These are phyloP conservation scores for Hormiphora californensis DNA, from an alignment of 37 sponge, comb jelly and placozoan species.

Conservation along the genomic window DNA sequence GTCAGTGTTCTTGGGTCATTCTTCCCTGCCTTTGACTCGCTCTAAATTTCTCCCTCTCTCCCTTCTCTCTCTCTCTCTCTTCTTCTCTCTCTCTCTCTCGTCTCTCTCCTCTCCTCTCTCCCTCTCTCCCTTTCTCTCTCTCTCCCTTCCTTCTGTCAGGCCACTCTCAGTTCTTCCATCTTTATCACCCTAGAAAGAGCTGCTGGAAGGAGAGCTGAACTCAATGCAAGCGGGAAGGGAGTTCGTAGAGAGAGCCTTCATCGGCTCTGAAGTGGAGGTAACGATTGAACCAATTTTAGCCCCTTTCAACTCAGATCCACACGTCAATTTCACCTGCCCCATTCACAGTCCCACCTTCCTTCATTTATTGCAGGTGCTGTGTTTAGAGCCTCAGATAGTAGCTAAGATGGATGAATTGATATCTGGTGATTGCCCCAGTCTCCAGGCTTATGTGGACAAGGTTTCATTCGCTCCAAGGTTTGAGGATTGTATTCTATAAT, in stretches of 20 bases:
- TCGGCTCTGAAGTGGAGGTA: constrained; percentile 17
- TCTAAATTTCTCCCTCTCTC: no score
- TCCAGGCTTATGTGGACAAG: neutral
- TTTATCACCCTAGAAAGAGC: constrained; percentile 30
- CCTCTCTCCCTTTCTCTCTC: no score
- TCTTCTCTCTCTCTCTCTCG: no score
- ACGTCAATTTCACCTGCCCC: neutral
- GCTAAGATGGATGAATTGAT: constrained; percentile 53
- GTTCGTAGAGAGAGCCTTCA: constrained; percentile 42
- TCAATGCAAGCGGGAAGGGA: constrained; percentile 42
- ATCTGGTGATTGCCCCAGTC: constrained; percentile 38
- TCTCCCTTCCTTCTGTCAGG: no score
- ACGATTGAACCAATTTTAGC: neutral
- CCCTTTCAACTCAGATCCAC: neutral
- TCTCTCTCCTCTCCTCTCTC: no score
- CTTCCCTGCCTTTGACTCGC: no score
- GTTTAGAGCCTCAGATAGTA: constrained; percentile 41
- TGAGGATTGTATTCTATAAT: neutral
- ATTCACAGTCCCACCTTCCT: neutral
- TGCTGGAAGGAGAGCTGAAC: constrained; percentile 28
- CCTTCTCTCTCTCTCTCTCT: no score
- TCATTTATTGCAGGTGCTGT: constrained; percentile 53
- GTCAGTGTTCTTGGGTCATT: no score
- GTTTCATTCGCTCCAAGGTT: constrained; percentile 19
- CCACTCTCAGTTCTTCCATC: no score